Conservation (phyloP, 2,888 invertebrate genomes). For the Trichacis sp. region DNA sequence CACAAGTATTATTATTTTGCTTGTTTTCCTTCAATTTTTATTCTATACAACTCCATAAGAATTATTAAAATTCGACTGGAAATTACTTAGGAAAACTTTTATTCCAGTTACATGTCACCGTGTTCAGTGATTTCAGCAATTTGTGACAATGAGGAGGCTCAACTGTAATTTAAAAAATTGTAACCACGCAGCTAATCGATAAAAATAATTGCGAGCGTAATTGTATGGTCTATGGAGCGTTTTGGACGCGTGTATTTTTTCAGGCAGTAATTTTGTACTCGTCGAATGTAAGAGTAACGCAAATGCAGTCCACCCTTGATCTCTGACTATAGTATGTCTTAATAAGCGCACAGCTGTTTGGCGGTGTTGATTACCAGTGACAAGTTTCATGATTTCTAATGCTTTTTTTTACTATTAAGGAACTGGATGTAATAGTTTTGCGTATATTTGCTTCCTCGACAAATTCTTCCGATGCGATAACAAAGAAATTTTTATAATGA, state of each 20-base stretch:
- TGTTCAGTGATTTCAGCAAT: no score
- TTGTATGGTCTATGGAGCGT: background rate
- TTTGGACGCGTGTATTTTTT: slow-evolving; percentile 24
- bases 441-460: no score
- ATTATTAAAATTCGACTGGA: no score
- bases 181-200: background rate
- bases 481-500: no score
- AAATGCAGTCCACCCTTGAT: slow-evolving; percentile 36
- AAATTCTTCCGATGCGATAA: no score
- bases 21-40: no score
- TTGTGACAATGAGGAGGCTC: background rate
- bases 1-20: no score
- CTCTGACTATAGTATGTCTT: slow-evolving; percentile 25
- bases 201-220: background rate
- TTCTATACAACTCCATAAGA: no score
- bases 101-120: no score
- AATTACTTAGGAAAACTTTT: no score
- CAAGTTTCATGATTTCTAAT: background rate
- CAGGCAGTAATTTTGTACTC: slow-evolving; percentile 32
- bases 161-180: background rate
- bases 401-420: no score
- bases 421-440: no score
- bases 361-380: background rate
- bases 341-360: slow-evolving; percentile 25
- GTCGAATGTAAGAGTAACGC: slow-evolving; percentile 10